A percentile compares a stretch with the other conserved stretches of the same genome.
phyloP scores from a whole-genome alignment of 2,888 invertebrate species.

The Catocala sponsa region DNA sequence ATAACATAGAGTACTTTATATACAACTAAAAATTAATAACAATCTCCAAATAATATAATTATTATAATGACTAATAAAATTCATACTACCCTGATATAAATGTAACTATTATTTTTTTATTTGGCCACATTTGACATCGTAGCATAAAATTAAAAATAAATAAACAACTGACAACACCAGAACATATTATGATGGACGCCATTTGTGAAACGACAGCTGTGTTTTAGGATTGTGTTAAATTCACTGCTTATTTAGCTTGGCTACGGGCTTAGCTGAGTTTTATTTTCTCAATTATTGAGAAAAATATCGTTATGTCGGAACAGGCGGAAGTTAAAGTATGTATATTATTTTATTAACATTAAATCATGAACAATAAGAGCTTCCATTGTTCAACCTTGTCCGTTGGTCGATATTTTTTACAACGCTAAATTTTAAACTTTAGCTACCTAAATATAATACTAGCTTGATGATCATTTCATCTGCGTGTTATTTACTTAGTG shows the following conservation, averaged over 20 bases:
- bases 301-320: constrained; percentile 68
- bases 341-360: constrained; percentile 30
- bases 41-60: too few species aligned
- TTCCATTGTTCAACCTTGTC: constrained; percentile 78
- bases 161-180: constrained; percentile 11
- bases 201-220: constrained; percentile 53
- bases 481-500: neutral
- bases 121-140: neutral
- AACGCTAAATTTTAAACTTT: constrained; percentile 1
- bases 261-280: constrained; percentile 12
- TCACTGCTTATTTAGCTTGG: constrained; percentile 15
- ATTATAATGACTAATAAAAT: too few species aligned
- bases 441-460: neutral
- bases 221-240: constrained; percentile 25
- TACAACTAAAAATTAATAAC: too few species aligned
- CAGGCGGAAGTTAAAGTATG: constrained; percentile 74
- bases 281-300: constrained; percentile 28
- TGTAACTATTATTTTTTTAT: neutral
- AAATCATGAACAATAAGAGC: constrained; percentile 33
- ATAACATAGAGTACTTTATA: too few species aligned
- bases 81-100: too few species aligned
- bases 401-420: constrained; percentile 64
- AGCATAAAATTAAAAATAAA: neutral
- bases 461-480: neutral
- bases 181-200: constrained; percentile 36